Base-by-base conservation (phyloP, 1,140 invertebrate species). In the Drosophila serrata region DNA sequence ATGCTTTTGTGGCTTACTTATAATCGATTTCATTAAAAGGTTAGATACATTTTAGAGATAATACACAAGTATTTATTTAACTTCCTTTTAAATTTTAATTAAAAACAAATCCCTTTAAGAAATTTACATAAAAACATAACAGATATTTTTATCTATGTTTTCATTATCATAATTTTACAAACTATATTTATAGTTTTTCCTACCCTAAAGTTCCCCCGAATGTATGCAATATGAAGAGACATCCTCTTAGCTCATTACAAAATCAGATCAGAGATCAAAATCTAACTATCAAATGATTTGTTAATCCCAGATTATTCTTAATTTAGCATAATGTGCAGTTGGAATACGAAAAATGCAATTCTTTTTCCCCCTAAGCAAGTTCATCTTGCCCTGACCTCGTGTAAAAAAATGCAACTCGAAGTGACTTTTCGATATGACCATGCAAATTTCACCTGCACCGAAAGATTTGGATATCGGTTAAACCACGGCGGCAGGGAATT, bases 401-500 rank as follows among this genome's bases (percentile, higher is more conserved):
- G 31, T 40, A 55, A 12, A 49, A 12, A 49, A 49, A 27, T 24
- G 39, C 55, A 65, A 29, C 49, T 13, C 31, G 17, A 4, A 48
- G 61, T 53, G 60, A 74, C 76, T 64, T 72, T 77, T 87, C 69
- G 73, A 67, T 82, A 78, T 90, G 82, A 90, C 82, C 84, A 88
- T 88, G 84, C 85, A 88, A 88, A 88, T 88, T 78, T 88, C 84
- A 88, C 85, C 84, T 88, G 84, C 63, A 24, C 35, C 74, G 37
- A 53, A 53, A 40, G 74, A 56, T 76, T 60, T 63, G 37, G 61
- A 29, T 80, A 33, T 58, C n/a, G 46, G 42, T 39, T 45, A 57
- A 22, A 19, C 53, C 58, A n/a, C 15, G 53, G 33, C 15, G 53
- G 33, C 33, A 19, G 49, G 33, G 35, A 53, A 62, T 72, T 87